phyloP scores from a whole-genome alignment of 2,888 invertebrate genomes.

The Ochropleura plecta region DNA sequence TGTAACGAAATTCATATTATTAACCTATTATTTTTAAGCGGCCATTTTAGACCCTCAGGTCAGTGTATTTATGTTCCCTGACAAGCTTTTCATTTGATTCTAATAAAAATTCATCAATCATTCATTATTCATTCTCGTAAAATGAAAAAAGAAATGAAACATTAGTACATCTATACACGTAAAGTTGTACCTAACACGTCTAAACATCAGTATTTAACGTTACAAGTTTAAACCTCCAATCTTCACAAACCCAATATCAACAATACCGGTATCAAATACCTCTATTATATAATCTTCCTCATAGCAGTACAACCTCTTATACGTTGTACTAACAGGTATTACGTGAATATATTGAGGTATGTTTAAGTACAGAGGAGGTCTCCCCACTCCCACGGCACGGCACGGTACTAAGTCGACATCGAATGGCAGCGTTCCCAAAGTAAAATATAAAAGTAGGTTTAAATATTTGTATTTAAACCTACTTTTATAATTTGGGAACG shows the following conservation, averaged over 20 bases:
- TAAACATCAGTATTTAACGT: conserved; percentile 12
- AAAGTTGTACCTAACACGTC: too few species aligned
- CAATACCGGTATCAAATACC: conserved; percentile 19
- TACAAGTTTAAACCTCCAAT: conserved; percentile 3
- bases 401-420: neutral
- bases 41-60: too few species aligned
- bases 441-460: too few species aligned
- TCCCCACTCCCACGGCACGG: neutral
- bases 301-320: conserved; percentile 6
- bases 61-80: too few species aligned
- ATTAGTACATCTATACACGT: too few species aligned
- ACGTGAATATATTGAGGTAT: conserved; percentile 2
- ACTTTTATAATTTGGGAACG: neutral
- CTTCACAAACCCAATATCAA: conserved; percentile 5
- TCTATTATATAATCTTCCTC: conserved; percentile 21
- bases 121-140: too few species aligned
- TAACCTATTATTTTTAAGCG: too few species aligned
- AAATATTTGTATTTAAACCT: neutral
- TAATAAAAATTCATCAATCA: too few species aligned
- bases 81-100: too few species aligned
- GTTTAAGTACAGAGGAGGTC: conserved; percentile 3
- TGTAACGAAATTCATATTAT: too few species aligned
- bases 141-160: too few species aligned
- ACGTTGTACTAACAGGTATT: conserved; percentile 5
- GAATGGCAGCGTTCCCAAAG: neutral